A percentile compares a stretch with the other conserved stretches of the same genome.
Conservation (phyloP, 2,888 invertebrate genomes). For the Trissonchulus latispiculum region DNA sequence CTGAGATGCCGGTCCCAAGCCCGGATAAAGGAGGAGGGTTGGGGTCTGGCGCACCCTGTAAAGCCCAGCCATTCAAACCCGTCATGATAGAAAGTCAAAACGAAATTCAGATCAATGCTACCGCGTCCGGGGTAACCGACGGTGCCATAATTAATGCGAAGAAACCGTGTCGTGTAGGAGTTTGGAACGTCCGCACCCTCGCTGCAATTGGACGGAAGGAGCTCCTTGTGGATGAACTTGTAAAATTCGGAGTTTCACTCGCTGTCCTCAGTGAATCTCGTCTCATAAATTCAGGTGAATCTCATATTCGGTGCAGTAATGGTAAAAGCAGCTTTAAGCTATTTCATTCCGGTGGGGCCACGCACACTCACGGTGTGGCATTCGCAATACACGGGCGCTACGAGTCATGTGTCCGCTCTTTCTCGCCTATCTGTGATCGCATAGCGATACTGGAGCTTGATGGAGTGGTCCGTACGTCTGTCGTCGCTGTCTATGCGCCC, state of each 20-base stretch:
- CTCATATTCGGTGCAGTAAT: not conserved
- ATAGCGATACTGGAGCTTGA: not conserved
- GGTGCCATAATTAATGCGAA: too few species aligned
- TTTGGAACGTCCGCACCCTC: not conserved
- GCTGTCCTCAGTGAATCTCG: not conserved
- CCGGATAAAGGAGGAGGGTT: too few species aligned
- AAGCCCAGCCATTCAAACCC: too few species aligned
- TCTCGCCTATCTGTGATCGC: conserved; percentile 5
- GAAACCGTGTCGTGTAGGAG: too few species aligned
- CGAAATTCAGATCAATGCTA: too few species aligned
- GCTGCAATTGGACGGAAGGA: not conserved
- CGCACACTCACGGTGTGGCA: not conserved
- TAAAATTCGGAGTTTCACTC: not conserved
- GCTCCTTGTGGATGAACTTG: too few species aligned
- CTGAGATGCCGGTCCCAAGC: too few species aligned
- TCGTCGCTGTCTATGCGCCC: conserved; percentile 10
- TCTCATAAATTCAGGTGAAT: not conserved
- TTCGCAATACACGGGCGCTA: not conserved
- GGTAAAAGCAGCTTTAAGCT: not conserved
- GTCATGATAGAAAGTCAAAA: too few species aligned
- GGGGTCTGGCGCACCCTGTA: too few species aligned
- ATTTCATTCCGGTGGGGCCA: conserved; percentile 8
- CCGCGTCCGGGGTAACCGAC: too few species aligned
- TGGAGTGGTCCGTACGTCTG: too few species aligned
- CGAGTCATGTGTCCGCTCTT: not conserved